Evolutionary conservation across 2,797 vertebrate genomes (phyloP).

Genomic region (Eulemur coronatus): DNA sequence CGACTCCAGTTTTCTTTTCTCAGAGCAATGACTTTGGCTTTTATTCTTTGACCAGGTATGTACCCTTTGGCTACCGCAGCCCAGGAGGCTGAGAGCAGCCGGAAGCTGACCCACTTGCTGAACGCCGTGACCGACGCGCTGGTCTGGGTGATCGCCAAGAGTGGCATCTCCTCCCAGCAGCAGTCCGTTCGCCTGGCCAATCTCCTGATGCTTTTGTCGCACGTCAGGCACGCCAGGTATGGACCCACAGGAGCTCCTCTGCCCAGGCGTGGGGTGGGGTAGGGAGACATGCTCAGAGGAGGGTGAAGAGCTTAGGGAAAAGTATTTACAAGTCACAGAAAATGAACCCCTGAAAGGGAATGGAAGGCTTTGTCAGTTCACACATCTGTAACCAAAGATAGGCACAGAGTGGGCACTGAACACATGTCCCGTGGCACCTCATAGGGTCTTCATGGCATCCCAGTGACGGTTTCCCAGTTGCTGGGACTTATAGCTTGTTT

Average conservation of each 20-base stretch:
- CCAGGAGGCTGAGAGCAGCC: conserved; percentile 91
- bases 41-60: conserved; percentile 87
- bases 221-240: conserved; percentile 95
- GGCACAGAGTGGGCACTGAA: background rate
- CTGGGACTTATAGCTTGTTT: background rate
- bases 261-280: no score
- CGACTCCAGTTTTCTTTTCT: background rate
- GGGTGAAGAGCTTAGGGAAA: background rate
- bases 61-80: conserved; percentile 85
- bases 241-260: rapidly evolving
- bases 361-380: background rate
- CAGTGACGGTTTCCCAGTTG: background rate
- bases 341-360: background rate
- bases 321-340: background rate
- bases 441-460: background rate
- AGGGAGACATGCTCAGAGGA: rapidly evolving
- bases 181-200: conserved; percentile 94
- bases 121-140: conserved; percentile 94
- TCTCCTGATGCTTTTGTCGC: conserved; percentile 96
- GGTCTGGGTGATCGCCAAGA: conserved; percentile 96
- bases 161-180: conserved; percentile 91
- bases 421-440: background rate
- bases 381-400: background rate
- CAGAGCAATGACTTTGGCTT: background rate
- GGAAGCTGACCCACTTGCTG: conserved; percentile 93